Percentiles rank a stretch among this genome's conserved stretches.
These are phyloP conservation scores for Plebejus melissa DNA, from an alignment of 2,888 invertebrate species.

Conservation along the genomic window DNA sequence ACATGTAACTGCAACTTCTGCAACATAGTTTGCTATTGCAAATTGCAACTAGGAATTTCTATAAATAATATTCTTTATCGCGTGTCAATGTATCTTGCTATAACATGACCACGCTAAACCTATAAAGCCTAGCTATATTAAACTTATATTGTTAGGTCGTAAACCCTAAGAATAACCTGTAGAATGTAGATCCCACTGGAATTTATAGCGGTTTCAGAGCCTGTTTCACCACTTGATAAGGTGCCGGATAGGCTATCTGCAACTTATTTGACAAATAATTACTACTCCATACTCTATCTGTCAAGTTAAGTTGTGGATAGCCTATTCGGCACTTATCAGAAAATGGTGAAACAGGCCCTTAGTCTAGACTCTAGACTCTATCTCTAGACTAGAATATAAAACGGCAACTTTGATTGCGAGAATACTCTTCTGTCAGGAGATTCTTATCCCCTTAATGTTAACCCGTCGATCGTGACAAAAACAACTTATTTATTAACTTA, in stretches of 20 bases:
- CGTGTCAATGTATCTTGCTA: too few relatives aligned
- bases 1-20: too few relatives aligned
- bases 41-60: conserved; percentile 5
- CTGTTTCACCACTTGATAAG: too few relatives aligned
- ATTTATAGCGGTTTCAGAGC: not conserved
- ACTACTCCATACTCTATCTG: too few relatives aligned
- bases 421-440: not conserved
- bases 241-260: too few relatives aligned
- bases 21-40: too few relatives aligned
- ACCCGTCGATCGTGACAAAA: too few relatives aligned
- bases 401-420: conserved; percentile 1
- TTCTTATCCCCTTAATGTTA: not conserved
- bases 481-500: too few relatives aligned
- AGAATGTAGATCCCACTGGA: not conserved
- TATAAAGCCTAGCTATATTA: conserved; percentile 1
- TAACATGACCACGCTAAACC: not conserved
- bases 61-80: conserved; percentile 9
- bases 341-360: too few relatives aligned
- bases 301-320: too few relatives aligned
- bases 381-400: not conserved
- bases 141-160: not conserved
- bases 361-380: not conserved
- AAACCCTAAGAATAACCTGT: conserved; percentile 1
- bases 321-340: too few relatives aligned
- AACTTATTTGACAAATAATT: too few relatives aligned